phyloP scores from a whole-genome alignment of 1,140 invertebrate genomes.

The Cherax destructor region DNA sequence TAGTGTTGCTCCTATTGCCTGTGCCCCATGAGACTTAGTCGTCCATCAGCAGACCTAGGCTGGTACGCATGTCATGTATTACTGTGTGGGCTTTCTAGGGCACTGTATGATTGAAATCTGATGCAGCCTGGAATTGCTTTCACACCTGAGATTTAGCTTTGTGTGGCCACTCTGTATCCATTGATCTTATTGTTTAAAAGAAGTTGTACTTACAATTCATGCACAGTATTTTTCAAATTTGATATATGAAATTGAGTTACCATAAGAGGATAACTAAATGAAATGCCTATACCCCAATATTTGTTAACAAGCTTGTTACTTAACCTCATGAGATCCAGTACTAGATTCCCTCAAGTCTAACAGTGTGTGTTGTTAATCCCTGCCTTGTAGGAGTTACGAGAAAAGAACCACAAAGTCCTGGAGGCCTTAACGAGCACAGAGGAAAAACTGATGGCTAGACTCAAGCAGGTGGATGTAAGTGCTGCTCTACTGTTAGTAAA shows the following conservation, averaged over 20 bases:
- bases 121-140: constrained; percentile 46
- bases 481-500: constrained; percentile 44
- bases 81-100: constrained; percentile 17
- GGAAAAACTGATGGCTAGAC: constrained; percentile 67
- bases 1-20: constrained; percentile 53
- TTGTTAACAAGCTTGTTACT: constrained; percentile 11
- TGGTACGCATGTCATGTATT: constrained; percentile 51
- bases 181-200: constrained; percentile 26
- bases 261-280: constrained; percentile 10
- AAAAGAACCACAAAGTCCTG: constrained; percentile 68
- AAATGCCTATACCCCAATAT: constrained; percentile 22
- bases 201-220: neutral
- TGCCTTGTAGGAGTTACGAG: constrained; percentile 65
- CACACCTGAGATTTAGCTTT: constrained; percentile 19
- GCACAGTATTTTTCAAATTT: neutral
- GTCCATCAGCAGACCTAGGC: constrained; percentile 32
- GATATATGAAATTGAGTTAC: constrained; percentile 7
- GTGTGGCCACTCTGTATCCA: constrained; percentile 8
- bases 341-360: constrained; percentile 55
- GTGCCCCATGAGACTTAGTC: constrained; percentile 9
- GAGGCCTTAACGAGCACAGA: constrained; percentile 67
- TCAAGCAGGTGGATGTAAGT: constrained; percentile 70
- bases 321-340: constrained; percentile 18
- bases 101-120: constrained; percentile 20
- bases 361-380: constrained; percentile 59